Percentiles rank a stretch among this genome's conserved stretches.
phyloP scores from a whole-genome alignment of 1,140 invertebrate genomes.

The Ephestia elutella region DNA sequence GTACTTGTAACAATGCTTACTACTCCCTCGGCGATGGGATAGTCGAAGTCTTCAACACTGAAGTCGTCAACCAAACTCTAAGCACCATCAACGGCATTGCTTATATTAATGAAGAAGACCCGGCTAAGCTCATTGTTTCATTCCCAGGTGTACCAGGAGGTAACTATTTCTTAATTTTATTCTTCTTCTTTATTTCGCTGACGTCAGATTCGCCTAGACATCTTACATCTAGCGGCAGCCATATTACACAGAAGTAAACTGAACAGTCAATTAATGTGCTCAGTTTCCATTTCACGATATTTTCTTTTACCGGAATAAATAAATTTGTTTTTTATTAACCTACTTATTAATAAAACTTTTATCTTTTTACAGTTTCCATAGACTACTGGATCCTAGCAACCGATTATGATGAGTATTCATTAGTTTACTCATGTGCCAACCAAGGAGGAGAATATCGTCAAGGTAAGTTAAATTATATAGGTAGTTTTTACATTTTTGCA shows the following conservation, averaged over 20 bases:
- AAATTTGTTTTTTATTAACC: no score
- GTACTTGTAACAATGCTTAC: slow-evolving; percentile 13
- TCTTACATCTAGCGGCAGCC: no score
- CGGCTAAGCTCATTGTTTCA: slow-evolving; percentile 5
- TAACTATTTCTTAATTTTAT: slow-evolving; percentile 11
- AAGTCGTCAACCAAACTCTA: slow-evolving; percentile 40
- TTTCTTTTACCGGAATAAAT: no score
- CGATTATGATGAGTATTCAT: slow-evolving; percentile 36
- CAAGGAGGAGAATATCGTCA: slow-evolving; percentile 28
- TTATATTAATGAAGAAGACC: slow-evolving; percentile 1
- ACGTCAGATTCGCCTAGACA: no score
- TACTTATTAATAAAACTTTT: no score
- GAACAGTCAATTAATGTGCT: no score
- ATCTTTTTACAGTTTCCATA: slow-evolving; percentile 29
- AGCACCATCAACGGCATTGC: slow-evolving; percentile 36
- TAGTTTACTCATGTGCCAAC: slow-evolving; percentile 44
- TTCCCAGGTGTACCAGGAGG: slow-evolving; percentile 1
- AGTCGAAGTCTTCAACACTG: slow-evolving; percentile 47
- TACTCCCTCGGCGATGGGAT: neutral
- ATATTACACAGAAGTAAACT: no score
- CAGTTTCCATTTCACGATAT: no score
- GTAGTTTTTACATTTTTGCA: no score
- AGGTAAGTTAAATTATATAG: slow-evolving; percentile 25
- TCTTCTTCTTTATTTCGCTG: no score
- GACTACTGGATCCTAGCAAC: slow-evolving; percentile 44